Percentiles rank a stretch among this genome's conserved stretches.
These are phyloP conservation scores for Pterophyllum scalare DNA, from an alignment of 2,113 vertebrate species.

Conservation along the genomic window DNA sequence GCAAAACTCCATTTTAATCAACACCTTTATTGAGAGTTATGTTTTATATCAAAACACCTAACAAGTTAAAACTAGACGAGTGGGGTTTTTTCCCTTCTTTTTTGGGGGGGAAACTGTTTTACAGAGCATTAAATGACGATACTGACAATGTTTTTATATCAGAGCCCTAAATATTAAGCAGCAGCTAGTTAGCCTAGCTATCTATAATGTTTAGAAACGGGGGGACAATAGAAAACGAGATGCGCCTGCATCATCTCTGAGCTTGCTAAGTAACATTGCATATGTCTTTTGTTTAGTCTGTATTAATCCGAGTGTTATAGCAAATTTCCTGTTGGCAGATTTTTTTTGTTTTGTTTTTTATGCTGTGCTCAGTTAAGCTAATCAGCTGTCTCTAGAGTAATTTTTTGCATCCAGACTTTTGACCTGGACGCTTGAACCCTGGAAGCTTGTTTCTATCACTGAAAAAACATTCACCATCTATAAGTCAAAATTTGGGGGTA, in stretches of 20 bases:
- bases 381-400: background rate
- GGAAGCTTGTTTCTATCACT: too few relatives aligned
- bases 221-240: background rate
- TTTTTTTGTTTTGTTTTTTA: background rate
- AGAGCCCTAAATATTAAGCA: background rate
- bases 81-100: background rate
- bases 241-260: background rate
- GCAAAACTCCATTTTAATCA: background rate
- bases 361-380: background rate
- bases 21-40: background rate
- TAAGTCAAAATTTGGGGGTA: background rate
- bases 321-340: background rate
- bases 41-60: background rate
- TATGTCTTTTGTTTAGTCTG: background rate
- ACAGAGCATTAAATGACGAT: background rate
- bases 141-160: background rate
- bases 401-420: background rate
- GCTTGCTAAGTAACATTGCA: background rate
- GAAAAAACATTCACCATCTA: background rate
- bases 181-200: background rate
- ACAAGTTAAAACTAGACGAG: background rate
- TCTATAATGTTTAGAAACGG: slow-evolving; percentile 1
- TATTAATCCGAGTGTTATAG: slow-evolving; percentile 1
- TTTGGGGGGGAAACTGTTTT: background rate
- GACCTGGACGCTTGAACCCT: background rate